Base-by-base conservation (phyloP, 2,113 vertebrate species). In the Antidorcas marsupialis region DNA sequence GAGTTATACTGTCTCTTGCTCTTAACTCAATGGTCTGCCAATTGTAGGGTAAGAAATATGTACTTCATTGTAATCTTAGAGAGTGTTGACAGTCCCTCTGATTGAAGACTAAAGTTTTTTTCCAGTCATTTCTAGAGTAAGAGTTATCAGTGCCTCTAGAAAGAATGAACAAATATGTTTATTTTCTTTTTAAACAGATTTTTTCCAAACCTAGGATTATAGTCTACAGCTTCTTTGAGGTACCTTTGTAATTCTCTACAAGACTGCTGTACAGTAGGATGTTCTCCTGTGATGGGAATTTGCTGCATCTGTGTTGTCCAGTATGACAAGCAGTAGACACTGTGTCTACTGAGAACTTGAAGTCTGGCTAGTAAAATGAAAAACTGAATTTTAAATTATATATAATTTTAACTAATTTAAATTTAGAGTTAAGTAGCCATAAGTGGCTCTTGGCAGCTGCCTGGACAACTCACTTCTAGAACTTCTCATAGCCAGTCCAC, bases 351-450 rank as follows among this genome's bases (percentile, higher is more conserved):
- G 57, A 87, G 59, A 36, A 64, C 39, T 83, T 91, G 52, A 91
- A 95, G 85, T 93, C 33, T 95, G 53, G 36, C 55, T 92, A 55
- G 10, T 86, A 4, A 47, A 62, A 23, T 93, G 64, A 95, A 91
- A 14, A 94, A 76, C n/a, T 94, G 59, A 93, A 82, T 88, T 91
- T 96, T 84, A 93, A 83, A 30, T 74, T 97, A 81, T 91, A 28
- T 28, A 47, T 79, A 33, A 45, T 84, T 97, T 91, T 87, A 91
- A 92, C 55, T 95, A 84, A 81, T 28, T 87, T 55, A 83, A 90
- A 25, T 91, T 97, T 28, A 71, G 52, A 85, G 81, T 89, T 89
- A 83, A 95, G 86, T 88, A 67, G 25, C 57, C 25, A 47, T 17
- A 14, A 47, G 10, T 78, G 30, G 14, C 39, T 82, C 2, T 7